Base-by-base conservation (phyloP, 2,113 vertebrate genomes). In the Pseudorasbora parva region DNA sequence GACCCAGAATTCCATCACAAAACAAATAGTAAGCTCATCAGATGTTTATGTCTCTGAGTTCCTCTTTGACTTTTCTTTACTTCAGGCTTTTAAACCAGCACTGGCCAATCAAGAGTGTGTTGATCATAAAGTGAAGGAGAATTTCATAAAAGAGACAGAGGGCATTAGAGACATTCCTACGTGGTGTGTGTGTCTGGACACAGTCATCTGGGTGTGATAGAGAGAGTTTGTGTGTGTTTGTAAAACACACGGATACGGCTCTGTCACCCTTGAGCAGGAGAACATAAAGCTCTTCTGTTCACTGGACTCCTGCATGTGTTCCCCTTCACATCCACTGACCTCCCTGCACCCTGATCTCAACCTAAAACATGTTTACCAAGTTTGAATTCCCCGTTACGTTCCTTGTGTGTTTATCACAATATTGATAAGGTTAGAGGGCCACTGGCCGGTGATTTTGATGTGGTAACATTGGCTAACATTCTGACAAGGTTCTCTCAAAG, bases 201-300 rank as follows among this genome's bases (percentile, higher is more conserved):
- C 11, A 73, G 11, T 27, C 43, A 19, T 25, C 4, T 27, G n/a
- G 10, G 19, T 72, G 68, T 47, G 37, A 23, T 72, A 47, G n/a
- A 72, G 11, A 47, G n/a, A 47, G 71, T 25, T 49, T 56, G 27
- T 21, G 76, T 83, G 60, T 43, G 80, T 87, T 54, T 82, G 77
- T 76, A 41, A 78, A 75, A 54, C 82, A 21, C 56, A 30, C 37
- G 59, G 14, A n/a, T 21, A 59, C 57, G 30, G 59, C 51, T 68
- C 60, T 57, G 86, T 88, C 82, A 84, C 87, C 88, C 83, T 64
- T 56, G 83, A 86, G 80, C 85, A 76, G 81, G 82, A 64, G 78
- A 86, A 91, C 78, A 91, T 85, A 89, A 90, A 89, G 87, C 27
- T 51, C 47, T 86, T 91, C 84, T 93, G 85, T 81, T 88, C 59